A percentile compares a stretch with the other conserved stretches of the same genome.
These are phyloP conservation scores for Furcula furcula DNA, from an alignment of 2,888 invertebrate species.

Conservation along the genomic window DNA sequence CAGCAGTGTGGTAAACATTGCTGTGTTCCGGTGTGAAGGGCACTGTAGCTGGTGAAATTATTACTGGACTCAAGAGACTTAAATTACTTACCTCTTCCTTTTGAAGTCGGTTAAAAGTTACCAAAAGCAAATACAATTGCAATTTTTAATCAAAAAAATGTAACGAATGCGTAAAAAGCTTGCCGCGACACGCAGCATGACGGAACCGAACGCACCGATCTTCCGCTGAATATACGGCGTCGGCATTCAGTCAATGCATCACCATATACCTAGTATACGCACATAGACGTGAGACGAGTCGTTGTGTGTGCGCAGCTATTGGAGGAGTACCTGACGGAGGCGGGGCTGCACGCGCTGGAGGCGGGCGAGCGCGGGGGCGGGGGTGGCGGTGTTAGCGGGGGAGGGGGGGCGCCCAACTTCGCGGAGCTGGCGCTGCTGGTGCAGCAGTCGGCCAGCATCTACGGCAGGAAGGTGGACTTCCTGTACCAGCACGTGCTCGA, in stretches of 20 bases:
- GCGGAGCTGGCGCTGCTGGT: constrained; percentile 89
- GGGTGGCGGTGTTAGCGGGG: not conserved
- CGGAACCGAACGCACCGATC: not conserved
- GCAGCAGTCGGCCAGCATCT: constrained; percentile 87
- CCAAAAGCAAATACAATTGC: no score
- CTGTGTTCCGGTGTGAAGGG: no score
- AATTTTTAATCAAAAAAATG: no score
- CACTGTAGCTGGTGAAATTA: no score
- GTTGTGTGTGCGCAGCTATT: constrained; percentile 61
- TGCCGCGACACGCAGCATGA: not conserved
- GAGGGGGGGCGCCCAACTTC: constrained; percentile 80
- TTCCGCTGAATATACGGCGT: no score
- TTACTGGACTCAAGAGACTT: no score
- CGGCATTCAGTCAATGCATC: no score
- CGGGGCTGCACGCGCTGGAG: constrained; percentile 61
- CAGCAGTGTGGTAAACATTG: no score
- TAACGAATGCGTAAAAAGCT: no score
- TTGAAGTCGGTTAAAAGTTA: no score
- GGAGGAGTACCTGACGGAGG: constrained; percentile 81
- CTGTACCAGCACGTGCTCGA: constrained; percentile 65
- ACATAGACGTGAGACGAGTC: not conserved
- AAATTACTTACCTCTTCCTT: no score
- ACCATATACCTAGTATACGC: no score
- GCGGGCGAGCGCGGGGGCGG: constrained; percentile 26
- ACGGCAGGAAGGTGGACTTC: constrained; percentile 88